phyloP scores from a whole-genome alignment of 2,888 invertebrate genomes.

The Tenthredo distinguenda region DNA sequence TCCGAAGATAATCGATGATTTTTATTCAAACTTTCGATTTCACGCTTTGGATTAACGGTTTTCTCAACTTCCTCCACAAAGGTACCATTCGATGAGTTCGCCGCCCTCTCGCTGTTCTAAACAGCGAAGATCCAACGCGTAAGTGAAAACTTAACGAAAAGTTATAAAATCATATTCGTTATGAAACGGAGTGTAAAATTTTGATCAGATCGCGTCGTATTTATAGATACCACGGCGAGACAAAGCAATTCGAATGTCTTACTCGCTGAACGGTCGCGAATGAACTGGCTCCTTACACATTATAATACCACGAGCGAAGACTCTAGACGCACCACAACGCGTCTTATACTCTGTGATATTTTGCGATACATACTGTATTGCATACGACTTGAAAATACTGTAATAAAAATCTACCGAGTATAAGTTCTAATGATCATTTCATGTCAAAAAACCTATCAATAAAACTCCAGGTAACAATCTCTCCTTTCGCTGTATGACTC shows the following conservation, averaged over 20 bases:
- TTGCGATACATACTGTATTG: constrained; percentile 20
- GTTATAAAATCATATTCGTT: constrained; percentile 47
- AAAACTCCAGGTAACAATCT: background rate
- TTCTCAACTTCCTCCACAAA: background rate
- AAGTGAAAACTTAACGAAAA: background rate
- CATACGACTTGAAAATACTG: background rate
- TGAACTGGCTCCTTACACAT: constrained; percentile 72
- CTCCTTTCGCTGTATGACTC: background rate
- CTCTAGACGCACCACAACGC: constrained; percentile 59
- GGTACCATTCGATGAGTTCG: background rate
- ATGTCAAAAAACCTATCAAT: background rate
- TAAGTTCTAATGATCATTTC: background rate
- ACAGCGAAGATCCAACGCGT: background rate
- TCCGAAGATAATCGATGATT: background rate
- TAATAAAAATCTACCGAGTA: background rate
- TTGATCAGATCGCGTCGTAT: constrained; percentile 33
- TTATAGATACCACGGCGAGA: constrained; percentile 57
- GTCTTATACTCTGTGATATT: constrained; percentile 47
- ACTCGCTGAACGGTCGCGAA: constrained; percentile 74
- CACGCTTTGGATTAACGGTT: background rate
- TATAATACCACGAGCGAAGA: constrained; percentile 66
- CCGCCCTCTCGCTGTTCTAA: background rate
- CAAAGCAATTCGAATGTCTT: constrained; percentile 69
- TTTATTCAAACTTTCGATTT: background rate
- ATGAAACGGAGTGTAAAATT: background rate